Conservation (phyloP, 2,888 invertebrate genomes). For the Pseudoips prasinana region DNA sequence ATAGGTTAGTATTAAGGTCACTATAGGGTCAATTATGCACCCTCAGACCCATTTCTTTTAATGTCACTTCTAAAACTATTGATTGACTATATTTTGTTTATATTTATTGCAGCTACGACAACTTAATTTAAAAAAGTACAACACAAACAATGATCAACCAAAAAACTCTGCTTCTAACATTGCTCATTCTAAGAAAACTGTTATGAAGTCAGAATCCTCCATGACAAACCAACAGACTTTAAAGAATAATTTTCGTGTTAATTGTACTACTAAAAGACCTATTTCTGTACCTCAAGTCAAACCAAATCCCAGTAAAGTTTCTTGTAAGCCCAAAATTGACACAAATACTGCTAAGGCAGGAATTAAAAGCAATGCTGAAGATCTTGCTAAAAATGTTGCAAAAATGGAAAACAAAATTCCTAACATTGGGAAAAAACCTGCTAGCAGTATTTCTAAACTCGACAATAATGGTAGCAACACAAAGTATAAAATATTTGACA, state of each 20-base stretch:
- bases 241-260: constrained; percentile 40
- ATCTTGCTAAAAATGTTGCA: constrained; percentile 4
- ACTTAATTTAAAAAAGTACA: constrained; percentile 63
- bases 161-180: constrained; percentile 23
- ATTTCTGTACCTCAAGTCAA: constrained; percentile 28
- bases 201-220: constrained; percentile 21
- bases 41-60: too few relatives aligned
- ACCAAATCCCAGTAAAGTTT: constrained; percentile 10
- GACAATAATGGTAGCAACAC: constrained; percentile 3
- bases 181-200: constrained; percentile 24
- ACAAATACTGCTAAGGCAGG: constrained; percentile 3
- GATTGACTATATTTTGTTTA: too few relatives aligned
- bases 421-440: constrained; percentile 4
- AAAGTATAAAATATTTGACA: neutral
- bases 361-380: constrained; percentile 9
- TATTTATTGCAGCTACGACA: constrained; percentile 55
- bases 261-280: constrained; percentile 37
- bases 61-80: too few relatives aligned
- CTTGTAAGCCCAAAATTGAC: constrained; percentile 20
- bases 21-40: too few relatives aligned
- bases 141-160: constrained; percentile 23
- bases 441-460: neutral
- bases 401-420: constrained; percentile 8
- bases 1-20: too few relatives aligned
- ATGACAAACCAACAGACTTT: constrained; percentile 9